These are phyloP conservation scores for Xenotilapia longispinis DNA, from an alignment of 2,113 vertebrate genomes.

Conservation along the genomic window DNA sequence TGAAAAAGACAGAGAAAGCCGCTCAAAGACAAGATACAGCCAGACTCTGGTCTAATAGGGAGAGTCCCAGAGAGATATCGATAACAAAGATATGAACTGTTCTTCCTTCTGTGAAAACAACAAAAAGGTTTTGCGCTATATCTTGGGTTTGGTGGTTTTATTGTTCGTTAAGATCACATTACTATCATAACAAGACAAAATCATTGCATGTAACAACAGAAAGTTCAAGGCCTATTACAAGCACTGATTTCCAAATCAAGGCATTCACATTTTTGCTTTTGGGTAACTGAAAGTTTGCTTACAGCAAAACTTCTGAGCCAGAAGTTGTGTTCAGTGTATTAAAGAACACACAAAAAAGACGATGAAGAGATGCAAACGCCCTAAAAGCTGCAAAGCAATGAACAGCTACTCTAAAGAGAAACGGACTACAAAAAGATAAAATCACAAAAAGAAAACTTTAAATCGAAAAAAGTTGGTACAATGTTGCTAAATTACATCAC, in stretches of 20 bases:
- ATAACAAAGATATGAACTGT: not conserved
- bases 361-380: not conserved
- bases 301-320: accelerated
- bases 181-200: not conserved
- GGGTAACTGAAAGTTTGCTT: not conserved
- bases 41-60: not conserved
- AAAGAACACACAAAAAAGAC: too few relatives aligned
- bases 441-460: accelerated
- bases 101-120: not conserved
- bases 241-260: not conserved
- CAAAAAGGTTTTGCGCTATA: accelerated
- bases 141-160: not conserved
- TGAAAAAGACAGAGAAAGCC: not conserved
- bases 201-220: accelerated
- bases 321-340: too few relatives aligned
- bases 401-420: not conserved
- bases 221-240: not conserved
- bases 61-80: not conserved
- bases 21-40: not conserved
- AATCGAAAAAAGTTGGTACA: accelerated
- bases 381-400: not conserved
- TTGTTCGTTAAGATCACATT: not conserved
- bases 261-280: not conserved
- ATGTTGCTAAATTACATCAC: not conserved
- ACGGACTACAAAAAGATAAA: accelerated